Evolutionary conservation across 2,888 invertebrate species (phyloP), one percentile per base, ranked within the genome.

Genomic region (Pemphredon lugubris): DNA sequence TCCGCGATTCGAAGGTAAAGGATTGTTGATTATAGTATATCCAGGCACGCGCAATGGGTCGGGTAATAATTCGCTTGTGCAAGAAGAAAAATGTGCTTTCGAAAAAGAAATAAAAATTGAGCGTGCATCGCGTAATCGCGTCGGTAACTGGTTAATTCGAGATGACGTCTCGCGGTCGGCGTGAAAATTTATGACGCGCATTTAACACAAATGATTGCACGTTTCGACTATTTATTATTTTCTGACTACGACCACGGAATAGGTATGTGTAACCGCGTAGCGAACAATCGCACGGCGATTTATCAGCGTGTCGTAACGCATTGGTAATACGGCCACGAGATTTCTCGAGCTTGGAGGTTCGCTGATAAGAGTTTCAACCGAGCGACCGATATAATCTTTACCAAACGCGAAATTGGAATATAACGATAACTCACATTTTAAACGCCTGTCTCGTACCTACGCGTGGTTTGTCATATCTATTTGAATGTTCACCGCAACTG

Each of bases 161-260:
- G 16, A 37, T 32, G 65, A 70, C 48, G 67, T 67, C 47, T 48
- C 34, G 57, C 54, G 44, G 72, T 53, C 45, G 54, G 55, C 45
- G 66, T 26, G 45, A 23, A 39, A 74, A 77, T 77, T 65, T 77
- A 77, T 58, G 64, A 63, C 42, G 42, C 34, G 37, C 51, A 18
- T 64, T 74, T 61, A 34, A 58, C 57, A 59, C 44, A 53, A 58
- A 44, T 48, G 57, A 77, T 73, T 59, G 69, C 45, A 50, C 42
- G 61, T 45, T 47, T 13, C 44, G 37, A 47, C 53, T 58, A 67
- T 74, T 78, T 65, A 77, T 78, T 65, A 77, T 77, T 77, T 61
- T 66, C 73, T 40, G 34, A 42, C 53, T 26, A 9, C 20, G 37
- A 16, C 65, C 54, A 34, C 11, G 47, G 59, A 64, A 72, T 48